Percentiles rank a stretch among this genome's conserved stretches.
These are phyloP conservation scores for Harpalus rufipes DNA, from an alignment of 2,888 invertebrate species.

Conservation along the genomic window DNA sequence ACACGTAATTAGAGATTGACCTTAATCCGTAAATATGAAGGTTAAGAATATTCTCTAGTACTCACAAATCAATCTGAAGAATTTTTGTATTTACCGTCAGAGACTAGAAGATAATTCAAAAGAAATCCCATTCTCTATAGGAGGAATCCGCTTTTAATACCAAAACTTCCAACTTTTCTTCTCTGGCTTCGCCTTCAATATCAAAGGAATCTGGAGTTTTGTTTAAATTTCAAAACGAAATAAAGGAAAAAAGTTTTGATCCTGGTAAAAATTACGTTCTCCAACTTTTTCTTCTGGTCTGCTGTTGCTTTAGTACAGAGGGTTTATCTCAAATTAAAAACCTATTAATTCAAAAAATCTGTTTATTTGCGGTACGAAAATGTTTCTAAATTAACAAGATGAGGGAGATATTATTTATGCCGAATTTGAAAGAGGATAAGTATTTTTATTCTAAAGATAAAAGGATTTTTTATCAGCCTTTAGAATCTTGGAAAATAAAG, in stretches of 20 bases:
- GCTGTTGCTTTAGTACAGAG: background rate
- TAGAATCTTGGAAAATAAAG: too few relatives aligned
- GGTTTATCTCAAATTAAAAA: constrained; percentile 31
- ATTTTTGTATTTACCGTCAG: too few relatives aligned
- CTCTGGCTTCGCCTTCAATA: constrained; percentile 10
- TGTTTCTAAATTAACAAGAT: constrained; percentile 6
- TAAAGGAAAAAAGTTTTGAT: constrained; percentile 49
- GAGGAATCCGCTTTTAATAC: constrained; percentile 11
- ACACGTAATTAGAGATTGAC: too few relatives aligned
- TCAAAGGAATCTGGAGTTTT: constrained; percentile 36
- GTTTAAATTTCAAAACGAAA: constrained; percentile 40
- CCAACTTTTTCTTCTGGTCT: constrained; percentile 6
- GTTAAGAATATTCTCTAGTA: too few relatives aligned
- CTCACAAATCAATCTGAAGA: too few relatives aligned
- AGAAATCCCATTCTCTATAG: background rate
- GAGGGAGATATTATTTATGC: background rate
- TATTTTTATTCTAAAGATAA: too few relatives aligned
- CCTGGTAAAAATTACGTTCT: constrained; percentile 1
- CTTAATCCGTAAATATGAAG: too few relatives aligned
- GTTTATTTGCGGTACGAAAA: background rate
- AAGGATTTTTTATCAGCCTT: too few relatives aligned
- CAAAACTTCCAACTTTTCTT: constrained; percentile 9
- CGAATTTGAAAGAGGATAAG: background rate
- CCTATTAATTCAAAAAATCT: constrained; percentile 30
- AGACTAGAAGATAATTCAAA: background rate